Percentiles rank a stretch among this genome's conserved stretches.
These are phyloP conservation scores for Hirtodrosophila confusa DNA, from an alignment of 2,888 invertebrate species.

Conservation along the genomic window DNA sequence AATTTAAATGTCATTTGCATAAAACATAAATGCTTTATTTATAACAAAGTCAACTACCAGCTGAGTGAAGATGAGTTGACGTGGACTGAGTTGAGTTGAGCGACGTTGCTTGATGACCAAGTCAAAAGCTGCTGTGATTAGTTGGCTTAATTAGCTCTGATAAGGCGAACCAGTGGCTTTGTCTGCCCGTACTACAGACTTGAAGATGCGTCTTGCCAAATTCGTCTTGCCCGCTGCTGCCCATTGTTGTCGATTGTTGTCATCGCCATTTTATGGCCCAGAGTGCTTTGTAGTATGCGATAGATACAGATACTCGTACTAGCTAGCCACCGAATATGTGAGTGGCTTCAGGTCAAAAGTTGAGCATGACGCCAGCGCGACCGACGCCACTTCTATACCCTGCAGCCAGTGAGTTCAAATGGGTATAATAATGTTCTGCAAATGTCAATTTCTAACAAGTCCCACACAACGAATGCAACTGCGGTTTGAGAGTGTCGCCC, in stretches of 20 bases:
- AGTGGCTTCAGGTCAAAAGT: slow-evolving; percentile 65
- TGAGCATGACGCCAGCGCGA: slow-evolving; percentile 67
- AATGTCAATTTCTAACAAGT: no score
- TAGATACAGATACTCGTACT: slow-evolving; percentile 18
- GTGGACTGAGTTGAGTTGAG: slow-evolving; percentile 10
- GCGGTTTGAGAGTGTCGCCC: no score
- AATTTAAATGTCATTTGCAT: slow-evolving; percentile 75
- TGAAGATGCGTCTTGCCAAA: slow-evolving; percentile 29
- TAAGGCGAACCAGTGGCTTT: slow-evolving; percentile 47
- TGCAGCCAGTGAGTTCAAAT: neutral
- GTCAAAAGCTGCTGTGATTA: slow-evolving; percentile 56
- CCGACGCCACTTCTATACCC: slow-evolving; percentile 59
- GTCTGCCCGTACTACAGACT: slow-evolving; percentile 9
- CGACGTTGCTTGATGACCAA: slow-evolving; percentile 39
- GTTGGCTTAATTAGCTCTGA: slow-evolving; percentile 68
- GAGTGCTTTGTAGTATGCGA: slow-evolving; percentile 14
- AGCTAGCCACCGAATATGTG: slow-evolving; percentile 15
- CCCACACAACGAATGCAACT: no score
- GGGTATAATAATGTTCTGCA: no score
- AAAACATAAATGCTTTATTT: slow-evolving; percentile 62
- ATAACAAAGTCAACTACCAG: slow-evolving; percentile 66
- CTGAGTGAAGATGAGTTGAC: slow-evolving; percentile 5
- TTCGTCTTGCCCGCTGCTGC: slow-evolving; percentile 21
- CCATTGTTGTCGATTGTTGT: slow-evolving; percentile 37
- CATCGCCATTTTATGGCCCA: slow-evolving; percentile 17